These are phyloP conservation scores for Lasaia peninsularis DNA, from an alignment of 1,140 invertebrate genomes.

Conservation along the genomic window DNA sequence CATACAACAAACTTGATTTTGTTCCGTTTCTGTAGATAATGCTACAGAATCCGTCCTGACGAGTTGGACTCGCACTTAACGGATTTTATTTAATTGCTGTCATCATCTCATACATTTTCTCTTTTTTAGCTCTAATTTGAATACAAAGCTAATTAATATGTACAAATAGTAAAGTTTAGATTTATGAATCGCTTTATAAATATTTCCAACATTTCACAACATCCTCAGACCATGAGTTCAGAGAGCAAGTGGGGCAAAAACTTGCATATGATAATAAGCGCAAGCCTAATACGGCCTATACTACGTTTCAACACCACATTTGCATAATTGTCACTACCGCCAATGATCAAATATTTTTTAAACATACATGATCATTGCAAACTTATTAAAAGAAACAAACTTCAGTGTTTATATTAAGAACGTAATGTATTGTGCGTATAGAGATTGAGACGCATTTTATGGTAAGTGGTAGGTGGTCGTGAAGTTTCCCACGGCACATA, in stretches of 20 bases:
- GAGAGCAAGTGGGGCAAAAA: conserved; percentile 1
- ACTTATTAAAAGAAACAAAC: not conserved
- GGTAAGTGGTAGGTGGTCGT: conserved; percentile 22
- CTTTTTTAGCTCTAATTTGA: too few species aligned
- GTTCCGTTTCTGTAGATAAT: too few species aligned
- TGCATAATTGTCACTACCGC: conserved; percentile 1
- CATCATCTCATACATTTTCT: too few species aligned
- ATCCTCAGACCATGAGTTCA: not conserved
- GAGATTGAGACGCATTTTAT: not conserved
- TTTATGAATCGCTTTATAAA: too few species aligned
- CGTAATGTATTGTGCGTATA: not conserved
- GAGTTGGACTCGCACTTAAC: too few species aligned
- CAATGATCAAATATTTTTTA: not conserved
- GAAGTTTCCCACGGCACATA: conserved; percentile 51
- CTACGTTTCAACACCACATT: not conserved
- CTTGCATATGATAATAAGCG: not conserved
- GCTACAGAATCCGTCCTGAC: too few species aligned
- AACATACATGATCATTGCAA: not conserved
- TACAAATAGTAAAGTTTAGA: too few species aligned
- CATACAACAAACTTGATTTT: too few species aligned
- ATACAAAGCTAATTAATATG: too few species aligned
- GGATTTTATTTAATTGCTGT: too few species aligned
- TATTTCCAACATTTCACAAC: not conserved
- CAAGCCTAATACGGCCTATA: not conserved
- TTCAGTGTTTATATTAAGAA: not conserved